Conservation (phyloP, 2,113 vertebrate species). For the Zosterops lateralis region DNA sequence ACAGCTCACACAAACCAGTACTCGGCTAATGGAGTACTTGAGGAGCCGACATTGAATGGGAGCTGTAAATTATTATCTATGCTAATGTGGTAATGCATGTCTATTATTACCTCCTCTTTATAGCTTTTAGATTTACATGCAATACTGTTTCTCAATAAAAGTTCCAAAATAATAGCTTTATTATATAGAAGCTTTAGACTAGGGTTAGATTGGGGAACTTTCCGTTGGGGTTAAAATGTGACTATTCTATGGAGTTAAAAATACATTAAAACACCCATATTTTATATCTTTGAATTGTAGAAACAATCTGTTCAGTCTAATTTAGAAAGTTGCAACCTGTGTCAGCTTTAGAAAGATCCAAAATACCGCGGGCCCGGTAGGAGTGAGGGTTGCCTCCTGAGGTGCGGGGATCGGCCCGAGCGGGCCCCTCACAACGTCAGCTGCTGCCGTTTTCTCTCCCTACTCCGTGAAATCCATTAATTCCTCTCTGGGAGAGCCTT, state of each 20-base stretch:
- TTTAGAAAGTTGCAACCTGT: neutral
- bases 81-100: neutral
- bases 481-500: fast-evolving
- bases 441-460: fast-evolving
- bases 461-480: fast-evolving
- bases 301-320: neutral
- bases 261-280: fast-evolving
- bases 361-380: fast-evolving
- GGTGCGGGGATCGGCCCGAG: fast-evolving
- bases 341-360: neutral
- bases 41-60: neutral
- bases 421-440: fast-evolving
- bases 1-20: neutral
- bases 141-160: neutral
- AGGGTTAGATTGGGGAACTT: neutral
- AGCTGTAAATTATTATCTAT: neutral
- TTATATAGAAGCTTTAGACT: neutral
- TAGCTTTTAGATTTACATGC: neutral
- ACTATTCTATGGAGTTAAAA: neutral
- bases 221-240: neutral
- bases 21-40: neutral
- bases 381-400: neutral
- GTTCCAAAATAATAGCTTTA: neutral
- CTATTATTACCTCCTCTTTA: neutral
- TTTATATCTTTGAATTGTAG: neutral